phyloP scores from a whole-genome alignment of 1,140 invertebrate species.

The Varroa destructor region DNA sequence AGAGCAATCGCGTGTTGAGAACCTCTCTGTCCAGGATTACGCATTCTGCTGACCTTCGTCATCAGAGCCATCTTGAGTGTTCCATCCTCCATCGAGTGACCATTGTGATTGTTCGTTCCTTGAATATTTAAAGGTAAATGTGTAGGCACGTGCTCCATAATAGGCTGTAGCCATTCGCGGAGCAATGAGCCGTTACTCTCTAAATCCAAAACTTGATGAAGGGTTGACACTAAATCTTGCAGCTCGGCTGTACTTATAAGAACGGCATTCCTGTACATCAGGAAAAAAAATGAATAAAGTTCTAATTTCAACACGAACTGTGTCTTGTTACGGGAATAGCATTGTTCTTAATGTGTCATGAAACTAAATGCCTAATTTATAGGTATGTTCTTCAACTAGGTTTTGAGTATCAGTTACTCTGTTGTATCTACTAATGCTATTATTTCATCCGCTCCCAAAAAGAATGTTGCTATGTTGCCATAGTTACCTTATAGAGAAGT shows the following conservation, averaged over 20 bases:
- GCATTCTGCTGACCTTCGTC: conserved; percentile 14
- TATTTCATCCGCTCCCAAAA: too few species aligned
- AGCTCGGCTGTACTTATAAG: conserved; percentile 56
- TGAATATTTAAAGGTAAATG: not conserved
- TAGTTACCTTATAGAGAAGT: too few species aligned
- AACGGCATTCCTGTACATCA: conserved; percentile 40
- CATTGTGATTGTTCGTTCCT: not conserved
- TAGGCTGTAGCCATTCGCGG: conserved; percentile 6
- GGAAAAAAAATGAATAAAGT: too few species aligned
- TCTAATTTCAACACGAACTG: too few species aligned
- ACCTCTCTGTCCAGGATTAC: conserved; percentile 5
- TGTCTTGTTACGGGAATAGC: too few species aligned
- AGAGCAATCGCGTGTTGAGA: not conserved
- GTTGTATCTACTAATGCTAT: too few species aligned
- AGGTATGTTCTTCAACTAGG: too few species aligned
- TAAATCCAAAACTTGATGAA: not conserved
- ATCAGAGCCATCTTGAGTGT: conserved; percentile 5
- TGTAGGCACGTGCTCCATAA: conserved; percentile 18
- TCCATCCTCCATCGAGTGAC: not conserved
- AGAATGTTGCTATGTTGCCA: too few species aligned
- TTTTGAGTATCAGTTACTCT: too few species aligned
- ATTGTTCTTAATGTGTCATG: too few species aligned
- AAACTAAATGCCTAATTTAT: too few species aligned
- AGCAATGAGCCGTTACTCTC: conserved; percentile 4
- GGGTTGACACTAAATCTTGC: conserved; percentile 45